phyloP scores from a whole-genome alignment of 2,888 invertebrate genomes.

The Drosophila prostipennis region DNA sequence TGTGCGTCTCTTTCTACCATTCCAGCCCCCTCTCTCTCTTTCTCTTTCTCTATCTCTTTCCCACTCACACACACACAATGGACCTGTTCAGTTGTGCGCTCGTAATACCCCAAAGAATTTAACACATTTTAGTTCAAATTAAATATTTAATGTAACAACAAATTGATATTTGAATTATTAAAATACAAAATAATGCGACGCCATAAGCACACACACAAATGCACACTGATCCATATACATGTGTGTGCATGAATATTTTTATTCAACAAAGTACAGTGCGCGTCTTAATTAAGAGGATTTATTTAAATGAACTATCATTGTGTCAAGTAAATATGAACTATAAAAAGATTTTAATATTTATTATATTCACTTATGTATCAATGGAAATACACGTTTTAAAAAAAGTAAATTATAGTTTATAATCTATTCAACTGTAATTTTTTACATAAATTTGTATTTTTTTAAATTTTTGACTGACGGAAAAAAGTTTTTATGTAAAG shows the following conservation, averaged over 20 bases:
- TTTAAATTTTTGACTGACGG: too few relatives aligned
- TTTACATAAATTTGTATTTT: too few relatives aligned
- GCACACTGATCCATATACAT: constrained; percentile 6
- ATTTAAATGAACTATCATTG: too few relatives aligned
- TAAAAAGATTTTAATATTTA: too few relatives aligned
- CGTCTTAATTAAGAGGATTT: not conserved
- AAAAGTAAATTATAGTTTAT: too few relatives aligned
- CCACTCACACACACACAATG: constrained; percentile 15
- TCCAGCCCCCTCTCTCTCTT: not conserved
- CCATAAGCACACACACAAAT: constrained; percentile 49
- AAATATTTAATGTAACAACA: constrained; percentile 79
- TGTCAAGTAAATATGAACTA: too few relatives aligned
- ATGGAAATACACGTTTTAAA: too few relatives aligned
- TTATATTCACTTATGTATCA: too few relatives aligned
- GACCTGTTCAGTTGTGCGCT: constrained; percentile 44
- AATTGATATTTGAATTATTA: constrained; percentile 78
- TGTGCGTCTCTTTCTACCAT: constrained; percentile 15
- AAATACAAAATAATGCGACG: constrained; percentile 77
- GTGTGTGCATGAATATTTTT: constrained; percentile 21
- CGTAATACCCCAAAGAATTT: constrained; percentile 76
- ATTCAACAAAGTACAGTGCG: constrained; percentile 14
- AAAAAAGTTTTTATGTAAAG: too few relatives aligned
- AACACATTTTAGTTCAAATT: constrained; percentile 80
- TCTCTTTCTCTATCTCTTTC: not conserved
- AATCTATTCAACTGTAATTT: too few relatives aligned